Evolutionary conservation across 2,797 vertebrate genomes (phyloP), one percentile per base, ranked within the genome.

Genomic region (Amphiprion clarkii): DNA sequence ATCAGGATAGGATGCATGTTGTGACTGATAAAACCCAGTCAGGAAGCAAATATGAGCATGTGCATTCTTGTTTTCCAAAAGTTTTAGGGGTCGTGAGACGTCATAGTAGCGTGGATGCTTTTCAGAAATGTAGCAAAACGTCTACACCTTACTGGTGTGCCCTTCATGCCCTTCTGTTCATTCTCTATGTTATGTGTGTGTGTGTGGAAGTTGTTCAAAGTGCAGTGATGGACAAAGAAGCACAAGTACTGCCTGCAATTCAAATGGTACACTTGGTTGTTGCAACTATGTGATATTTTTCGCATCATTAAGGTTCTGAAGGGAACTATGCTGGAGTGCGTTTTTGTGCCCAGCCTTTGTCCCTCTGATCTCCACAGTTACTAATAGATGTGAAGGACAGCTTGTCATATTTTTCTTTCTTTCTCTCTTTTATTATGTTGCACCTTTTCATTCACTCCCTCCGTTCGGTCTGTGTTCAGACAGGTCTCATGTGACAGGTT

Each of bases 301-400:
- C 33, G 0, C 7, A 10, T 36, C 33, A 36, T 36, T 10, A 17
- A 29, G 9, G 23, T 36, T 86, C 49, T 75, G 21, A 57, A 57
- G 42, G 9, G 39, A 25, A 49, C 39, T 17, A 25, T 49, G 62
- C 51, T 57, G 44, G 36, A 57, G 44, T 67, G 52, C 57, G 56
- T 58, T n/a, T 67, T 27, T 74, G 58, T 36, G 21, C 5, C 16
- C 4, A 23, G 5, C 16, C 10, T 60, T 68, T 64, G 48, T 14
- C 21, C 71, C 21, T 73, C 44, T 81, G 58, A 87, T 86, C 60
- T 69, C 52, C 69, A 85, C 59, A 73, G 40, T 86, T 49, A 68
- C 49, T 55, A 53, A 64, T 31, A 57, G 62, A 84, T 65, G 21
- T 81, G 70, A 87, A 61, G 51, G 78, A 87, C 70, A 77, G 57